Evolutionary conservation across 2,113 vertebrate species (phyloP).

Genomic region (Alligator mississippiensis): DNA sequence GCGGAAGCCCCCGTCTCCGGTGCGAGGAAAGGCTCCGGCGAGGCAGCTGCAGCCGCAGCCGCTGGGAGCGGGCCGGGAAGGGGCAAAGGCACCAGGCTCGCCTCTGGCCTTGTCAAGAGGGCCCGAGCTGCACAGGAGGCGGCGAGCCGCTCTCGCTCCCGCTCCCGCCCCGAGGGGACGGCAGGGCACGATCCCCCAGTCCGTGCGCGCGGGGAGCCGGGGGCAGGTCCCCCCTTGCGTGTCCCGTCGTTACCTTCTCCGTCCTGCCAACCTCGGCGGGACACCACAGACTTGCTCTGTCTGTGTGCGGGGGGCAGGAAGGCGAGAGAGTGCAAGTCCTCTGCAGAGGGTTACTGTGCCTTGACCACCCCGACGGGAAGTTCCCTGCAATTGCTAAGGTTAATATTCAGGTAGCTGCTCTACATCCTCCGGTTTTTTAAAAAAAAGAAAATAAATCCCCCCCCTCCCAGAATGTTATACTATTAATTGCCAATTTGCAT

Average conservation of each 20-base stretch:
- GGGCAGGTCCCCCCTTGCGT: conserved; percentile 25
- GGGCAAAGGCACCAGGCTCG: too few species aligned
- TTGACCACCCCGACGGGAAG: conserved; percentile 71
- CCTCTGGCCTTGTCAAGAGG: too few species aligned
- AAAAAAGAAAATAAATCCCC: conserved; percentile 42
- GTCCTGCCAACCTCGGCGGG: conserved; percentile 72
- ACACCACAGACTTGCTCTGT: conserved; percentile 76
- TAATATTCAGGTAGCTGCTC: conserved; percentile 82
- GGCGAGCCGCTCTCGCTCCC: too few species aligned
- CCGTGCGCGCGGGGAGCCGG: conserved; percentile 4
- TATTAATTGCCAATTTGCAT: conserved; percentile 94
- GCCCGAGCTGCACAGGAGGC: too few species aligned
- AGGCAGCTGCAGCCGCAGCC: background rate
- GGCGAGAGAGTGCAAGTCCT: conserved; percentile 70
- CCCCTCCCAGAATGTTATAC: conserved; percentile 84
- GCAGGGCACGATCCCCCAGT: conserved; percentile 4
- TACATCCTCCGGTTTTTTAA: conserved; percentile 75
- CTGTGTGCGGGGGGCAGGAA: conserved; percentile 57
- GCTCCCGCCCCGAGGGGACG: background rate
- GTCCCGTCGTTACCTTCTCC: conserved; percentile 70
- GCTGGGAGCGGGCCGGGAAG: too few species aligned
- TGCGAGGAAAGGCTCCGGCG: conserved; percentile 62
- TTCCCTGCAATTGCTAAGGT: conserved; percentile 76
- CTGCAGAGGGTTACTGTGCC: conserved; percentile 83
- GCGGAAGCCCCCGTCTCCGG: conserved; percentile 52